Base-by-base conservation (phyloP, 2,888 invertebrate species). In the Taphrorychus bicolor region DNA sequence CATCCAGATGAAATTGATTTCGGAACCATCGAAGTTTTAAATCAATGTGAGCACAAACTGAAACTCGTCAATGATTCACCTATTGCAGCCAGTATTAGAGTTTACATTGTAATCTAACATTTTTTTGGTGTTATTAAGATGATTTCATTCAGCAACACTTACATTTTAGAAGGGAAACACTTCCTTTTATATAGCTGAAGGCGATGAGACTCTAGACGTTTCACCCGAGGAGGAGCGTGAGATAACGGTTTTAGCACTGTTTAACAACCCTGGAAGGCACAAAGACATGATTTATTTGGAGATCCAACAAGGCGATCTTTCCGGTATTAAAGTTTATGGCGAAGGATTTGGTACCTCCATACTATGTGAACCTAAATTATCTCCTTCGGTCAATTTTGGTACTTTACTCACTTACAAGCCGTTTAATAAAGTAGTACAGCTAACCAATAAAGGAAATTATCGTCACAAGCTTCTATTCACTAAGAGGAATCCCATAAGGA, bases 31-130 rank as follows among this genome's bases (percentile, higher is more conserved):
- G 84, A 85, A 54, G 82, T 91, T 21, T 81, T 92, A 18, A 81
- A 81, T 11, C 83, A 81, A 65, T 81, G 82, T 24, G 81, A 83
- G 1, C 85, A 86, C 80, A 76, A 75, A 0, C 77, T 92, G 0
- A 83, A 82, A 0, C 77, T 92, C 0, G 85, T 84, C 62, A 92
- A 91, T 75, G 89, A 91, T 76, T 90, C 91, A 0, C 91, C 91
- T 0, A 88, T 92, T 42, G 78, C 83, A 52, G 90, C 91, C 0
- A n/a, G n/a, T n/a, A n/a, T n/a, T n/a, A 78, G 57, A 5, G 69
- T 76, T 24, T 59, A 61, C 11, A n/a, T n/a, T n/a, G n/a, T n/a
- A n/a, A n/a, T n/a, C n/a, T n/a, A n/a, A n/a, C n/a, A n/a, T n/a
- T n/a, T n/a, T n/a, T n/a, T n/a, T n/a, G n/a, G n/a, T n/a, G n/a